phyloP scores from a whole-genome alignment of 2,797 vertebrate genomes.

The Enteromius viviparus region DNA sequence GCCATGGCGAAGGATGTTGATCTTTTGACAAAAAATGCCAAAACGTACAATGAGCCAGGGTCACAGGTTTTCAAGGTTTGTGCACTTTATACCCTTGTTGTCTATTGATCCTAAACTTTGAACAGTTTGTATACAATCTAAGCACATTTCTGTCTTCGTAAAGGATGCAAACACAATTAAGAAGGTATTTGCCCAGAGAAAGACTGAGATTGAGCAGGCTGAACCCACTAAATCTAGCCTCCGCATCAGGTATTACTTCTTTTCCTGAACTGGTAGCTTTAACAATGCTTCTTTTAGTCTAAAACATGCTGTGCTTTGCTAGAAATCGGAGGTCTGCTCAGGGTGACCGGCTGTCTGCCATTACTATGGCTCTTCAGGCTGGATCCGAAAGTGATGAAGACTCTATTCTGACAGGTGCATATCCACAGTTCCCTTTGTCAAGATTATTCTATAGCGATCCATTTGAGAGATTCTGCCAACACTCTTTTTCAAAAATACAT shows the following conservation, averaged over 20 bases:
- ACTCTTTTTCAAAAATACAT: background rate
- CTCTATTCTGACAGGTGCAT: slow-evolving; percentile 88
- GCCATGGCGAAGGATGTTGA: slow-evolving; percentile 97
- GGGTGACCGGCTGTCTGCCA: slow-evolving; percentile 91
- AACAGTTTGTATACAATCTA: background rate
- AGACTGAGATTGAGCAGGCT: slow-evolving; percentile 93
- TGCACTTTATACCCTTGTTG: background rate
- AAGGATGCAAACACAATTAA: slow-evolving; percentile 99
- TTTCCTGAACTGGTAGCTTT: background rate
- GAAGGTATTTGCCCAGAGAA: slow-evolving; percentile 96
- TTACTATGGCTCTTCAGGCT: slow-evolving; percentile 90
- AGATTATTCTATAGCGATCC: background rate
- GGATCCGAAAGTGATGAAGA: slow-evolving; percentile 98
- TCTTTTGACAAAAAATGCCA: slow-evolving; percentile 97
- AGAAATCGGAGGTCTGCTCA: slow-evolving; percentile 96
- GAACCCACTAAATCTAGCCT: slow-evolving; percentile 95
- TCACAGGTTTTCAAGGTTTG: slow-evolving; percentile 98
- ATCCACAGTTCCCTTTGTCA: background rate
- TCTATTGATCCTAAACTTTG: background rate
- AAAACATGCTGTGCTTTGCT: slow-evolving; percentile 35
- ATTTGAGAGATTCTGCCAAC: background rate
- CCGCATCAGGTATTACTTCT: slow-evolving; percentile 86
- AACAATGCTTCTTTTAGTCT: background rate
- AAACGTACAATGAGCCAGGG: slow-evolving; percentile 98
- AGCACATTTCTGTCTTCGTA: slow-evolving; percentile 50